A percentile compares a stretch with the other conserved stretches of the same genome.
Conservation (phyloP, 2,888 invertebrate species). For the Diogma glabrata region DNA sequence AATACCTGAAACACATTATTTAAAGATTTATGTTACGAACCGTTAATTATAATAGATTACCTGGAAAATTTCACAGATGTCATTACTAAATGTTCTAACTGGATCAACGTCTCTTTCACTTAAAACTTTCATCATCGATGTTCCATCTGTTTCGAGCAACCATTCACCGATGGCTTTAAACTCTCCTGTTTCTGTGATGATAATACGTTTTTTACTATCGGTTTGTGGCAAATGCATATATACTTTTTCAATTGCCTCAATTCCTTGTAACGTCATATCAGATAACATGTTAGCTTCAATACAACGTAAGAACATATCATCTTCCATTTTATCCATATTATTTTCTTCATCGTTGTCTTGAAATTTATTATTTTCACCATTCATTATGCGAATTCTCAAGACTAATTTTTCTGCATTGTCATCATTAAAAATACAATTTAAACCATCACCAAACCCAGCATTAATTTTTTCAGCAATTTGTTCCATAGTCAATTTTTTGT, state of each 20-base stretch:
- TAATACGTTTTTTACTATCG: conserved; percentile 94
- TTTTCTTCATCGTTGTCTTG: conserved; percentile 65
- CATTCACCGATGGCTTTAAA: conserved; percentile 98
- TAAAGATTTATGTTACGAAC: background rate
- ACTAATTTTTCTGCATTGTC: conserved; percentile 99
- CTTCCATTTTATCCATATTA: conserved; percentile 97
- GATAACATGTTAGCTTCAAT: conserved; percentile 99
- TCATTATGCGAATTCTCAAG: conserved; percentile 95
- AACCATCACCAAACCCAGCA: conserved; percentile 96
- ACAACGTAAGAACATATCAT: conserved; percentile 96
- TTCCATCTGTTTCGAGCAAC: conserved; percentile 98
- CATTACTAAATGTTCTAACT: conserved; percentile 93
- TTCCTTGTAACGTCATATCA: conserved; percentile 97
- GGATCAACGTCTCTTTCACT: conserved; percentile 97
- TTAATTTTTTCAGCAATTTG: conserved; percentile 99
- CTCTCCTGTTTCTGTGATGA: conserved; percentile 94
- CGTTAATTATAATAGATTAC: conserved; percentile 22
- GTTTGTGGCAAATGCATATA: conserved; percentile 99
- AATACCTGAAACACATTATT: conserved; percentile 73
- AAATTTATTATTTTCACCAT: conserved; percentile 86
- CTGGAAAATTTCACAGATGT: conserved; percentile 99
- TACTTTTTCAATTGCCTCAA: conserved; percentile 93
- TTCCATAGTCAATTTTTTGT: conserved; percentile 99
- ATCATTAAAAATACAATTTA: conserved; percentile 99
- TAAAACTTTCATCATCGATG: conserved; percentile 94